Evolutionary conservation across 2,888 invertebrate genomes (phyloP).

Genomic region (Cheilosia vulpina): DNA sequence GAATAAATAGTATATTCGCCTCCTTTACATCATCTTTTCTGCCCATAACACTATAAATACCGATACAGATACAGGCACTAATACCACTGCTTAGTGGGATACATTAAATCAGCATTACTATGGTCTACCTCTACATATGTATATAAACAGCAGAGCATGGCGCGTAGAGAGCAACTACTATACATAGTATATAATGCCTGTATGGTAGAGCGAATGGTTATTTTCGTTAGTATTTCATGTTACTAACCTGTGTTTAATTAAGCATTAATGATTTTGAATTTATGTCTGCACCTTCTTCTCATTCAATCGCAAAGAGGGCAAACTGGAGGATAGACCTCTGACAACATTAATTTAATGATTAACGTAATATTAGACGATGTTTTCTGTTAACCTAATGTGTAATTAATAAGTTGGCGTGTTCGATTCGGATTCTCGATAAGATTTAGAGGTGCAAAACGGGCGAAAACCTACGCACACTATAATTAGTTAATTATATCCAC

Average conservation of each 20-base stretch:
- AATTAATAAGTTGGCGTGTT: slow-evolving; percentile 68
- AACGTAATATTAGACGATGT: slow-evolving; percentile 55
- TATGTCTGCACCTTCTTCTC: slow-evolving; percentile 34
- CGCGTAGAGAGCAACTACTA: neutral
- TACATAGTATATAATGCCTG: neutral
- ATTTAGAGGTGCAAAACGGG: slow-evolving; percentile 25
- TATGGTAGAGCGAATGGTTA: neutral
- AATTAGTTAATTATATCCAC: slow-evolving; percentile 49
- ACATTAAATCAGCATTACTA: neutral
- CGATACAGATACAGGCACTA: too few relatives aligned
- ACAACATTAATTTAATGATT: slow-evolving; percentile 67
- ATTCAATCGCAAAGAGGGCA: slow-evolving; percentile 2
- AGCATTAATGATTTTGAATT: slow-evolving; percentile 68
- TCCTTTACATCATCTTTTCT: slow-evolving; percentile 8
- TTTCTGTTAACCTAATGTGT: slow-evolving; percentile 60
- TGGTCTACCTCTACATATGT: neutral
- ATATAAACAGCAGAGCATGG: neutral
- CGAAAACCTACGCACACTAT: neutral
- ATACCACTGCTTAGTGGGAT: too few relatives aligned
- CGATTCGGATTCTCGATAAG: slow-evolving; percentile 45
- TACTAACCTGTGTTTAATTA: slow-evolving; percentile 69
- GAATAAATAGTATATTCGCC: too few relatives aligned
- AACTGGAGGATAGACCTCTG: slow-evolving; percentile 30
- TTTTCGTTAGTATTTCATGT: slow-evolving; percentile 41
- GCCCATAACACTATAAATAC: neutral